phyloP scores from a whole-genome alignment of 2,888 invertebrate genomes.

The Drosophila picticornis region DNA sequence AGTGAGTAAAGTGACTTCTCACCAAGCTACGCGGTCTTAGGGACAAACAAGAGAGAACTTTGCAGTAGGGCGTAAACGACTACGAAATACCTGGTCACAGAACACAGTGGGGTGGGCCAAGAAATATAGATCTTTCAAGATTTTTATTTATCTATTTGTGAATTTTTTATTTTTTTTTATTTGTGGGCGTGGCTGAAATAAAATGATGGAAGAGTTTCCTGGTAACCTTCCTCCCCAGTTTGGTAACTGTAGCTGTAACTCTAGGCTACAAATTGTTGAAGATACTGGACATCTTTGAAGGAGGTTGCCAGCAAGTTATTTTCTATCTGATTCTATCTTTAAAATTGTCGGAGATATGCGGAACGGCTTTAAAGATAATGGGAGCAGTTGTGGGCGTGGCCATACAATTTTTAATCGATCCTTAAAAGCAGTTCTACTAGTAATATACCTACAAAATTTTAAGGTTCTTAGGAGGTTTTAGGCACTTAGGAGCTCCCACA shows the following conservation, averaged over 20 bases:
- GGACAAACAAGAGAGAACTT: not conserved
- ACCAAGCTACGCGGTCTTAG: not conserved
- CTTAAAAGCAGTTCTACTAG: not conserved
- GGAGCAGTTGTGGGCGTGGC: not conserved
- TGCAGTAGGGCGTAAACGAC: not conserved
- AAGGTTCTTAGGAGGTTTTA: too few species aligned
- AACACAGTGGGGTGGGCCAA: not conserved
- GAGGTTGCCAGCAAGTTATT: too few species aligned
- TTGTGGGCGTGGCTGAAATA: not conserved
- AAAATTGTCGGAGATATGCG: not conserved
- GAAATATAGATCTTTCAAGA: not conserved
- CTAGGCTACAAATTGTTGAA: not conserved
- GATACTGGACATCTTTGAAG: too few species aligned
- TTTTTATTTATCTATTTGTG: not conserved
- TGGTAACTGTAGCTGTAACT: not conserved
- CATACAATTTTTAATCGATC: not conserved
- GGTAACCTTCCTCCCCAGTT: not conserved
- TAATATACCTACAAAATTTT: too few species aligned
- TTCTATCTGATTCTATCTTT: not conserved
- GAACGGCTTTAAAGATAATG: not conserved
- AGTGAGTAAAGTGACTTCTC: not conserved
- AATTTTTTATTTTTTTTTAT: too few species aligned
- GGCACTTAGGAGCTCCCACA: fast-evolving
- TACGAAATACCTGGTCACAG: not conserved
- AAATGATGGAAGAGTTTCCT: not conserved